Evolutionary conservation across 2,888 invertebrate genomes (phyloP), one percentile per base, ranked within the genome.

Genomic region (Eretmocerus hayati): DNA sequence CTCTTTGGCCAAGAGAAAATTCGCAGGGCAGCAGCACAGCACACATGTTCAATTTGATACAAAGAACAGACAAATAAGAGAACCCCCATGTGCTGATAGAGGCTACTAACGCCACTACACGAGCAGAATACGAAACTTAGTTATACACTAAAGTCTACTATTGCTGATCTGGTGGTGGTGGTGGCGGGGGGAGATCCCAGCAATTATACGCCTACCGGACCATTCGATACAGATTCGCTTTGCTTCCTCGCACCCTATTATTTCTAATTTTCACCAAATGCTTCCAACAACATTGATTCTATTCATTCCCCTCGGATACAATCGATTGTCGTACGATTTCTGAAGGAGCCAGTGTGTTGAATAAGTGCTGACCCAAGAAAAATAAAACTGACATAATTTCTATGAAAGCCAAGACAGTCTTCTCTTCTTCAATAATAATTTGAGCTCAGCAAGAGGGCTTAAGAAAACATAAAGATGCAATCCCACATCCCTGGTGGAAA

Each of bases 1-100:
- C n/a, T n/a, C n/a, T n/a, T n/a, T n/a, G n/a, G n/a, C n/a, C n/a
- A 11, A 26, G 41, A 47, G 46, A 50, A 49, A 53, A 50, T 45
- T 50, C 42, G n/a, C n/a, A n/a, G n/a, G n/a, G n/a, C n/a, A 22
- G 42, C 30, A 19, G 9, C 48, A 22, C 15, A 19, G 41, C 52
- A 32, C 50, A 50, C 50, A 50, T 50, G 50, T 46, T 48, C 48
- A 32, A 50, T 50, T 53, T 45, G 47, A 42, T 48, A 50, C 53
- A 53, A 52, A 49, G 49, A 52, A 41, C 46, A 35, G 49, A 49
- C 48, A 40, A 46, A 52, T 42, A 47, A 40, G 41, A 9, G 30
- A 18, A 18, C 43, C 48, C 37, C 13, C 33, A 26, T 26, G 11
- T 6, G 26, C 26, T 26, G 37, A 20, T 15, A 37, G 37, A 19